phyloP scores from a whole-genome alignment of 2,797 vertebrate genomes.

The Corythornis leucogaster region DNA sequence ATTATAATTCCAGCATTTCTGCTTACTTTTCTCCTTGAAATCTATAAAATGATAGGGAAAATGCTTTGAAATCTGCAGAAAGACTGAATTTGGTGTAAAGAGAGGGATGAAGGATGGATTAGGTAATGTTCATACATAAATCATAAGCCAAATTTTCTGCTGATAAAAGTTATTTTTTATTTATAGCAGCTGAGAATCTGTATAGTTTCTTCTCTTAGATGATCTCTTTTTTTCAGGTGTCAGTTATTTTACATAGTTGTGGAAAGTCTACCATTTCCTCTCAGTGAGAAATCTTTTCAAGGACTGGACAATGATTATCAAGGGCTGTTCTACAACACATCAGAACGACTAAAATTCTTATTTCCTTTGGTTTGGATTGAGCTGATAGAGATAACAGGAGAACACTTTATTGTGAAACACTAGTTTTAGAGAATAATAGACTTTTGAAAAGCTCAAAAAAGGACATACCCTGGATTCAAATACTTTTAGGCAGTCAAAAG shows the following conservation, averaged over 20 bases:
- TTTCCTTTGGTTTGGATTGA: not conserved
- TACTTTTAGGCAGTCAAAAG: not conserved
- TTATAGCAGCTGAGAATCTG: not conserved
- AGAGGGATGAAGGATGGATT: not conserved
- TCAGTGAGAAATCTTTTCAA: not conserved
- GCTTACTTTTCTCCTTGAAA: not conserved
- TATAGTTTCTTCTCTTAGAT: not conserved
- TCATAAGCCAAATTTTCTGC: not conserved
- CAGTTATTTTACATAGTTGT: not conserved
- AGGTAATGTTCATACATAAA: constrained; percentile 10
- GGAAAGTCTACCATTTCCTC: not conserved
- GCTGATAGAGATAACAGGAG: not conserved
- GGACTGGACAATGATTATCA: not conserved
- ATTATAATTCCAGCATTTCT: not conserved
- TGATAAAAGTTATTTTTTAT: constrained; percentile 20
- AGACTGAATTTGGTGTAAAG: not conserved
- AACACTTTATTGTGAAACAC: not conserved
- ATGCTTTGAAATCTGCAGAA: not conserved
- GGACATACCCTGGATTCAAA: not conserved
- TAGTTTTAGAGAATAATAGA: not conserved
- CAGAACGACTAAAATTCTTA: not conserved
- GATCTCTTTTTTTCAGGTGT: not conserved
- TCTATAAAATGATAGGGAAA: not conserved
- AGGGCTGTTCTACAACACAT: not conserved
- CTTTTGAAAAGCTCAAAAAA: not conserved